Conservation (phyloP, 2,888 invertebrate species). For the Himalopsyche anomala region DNA sequence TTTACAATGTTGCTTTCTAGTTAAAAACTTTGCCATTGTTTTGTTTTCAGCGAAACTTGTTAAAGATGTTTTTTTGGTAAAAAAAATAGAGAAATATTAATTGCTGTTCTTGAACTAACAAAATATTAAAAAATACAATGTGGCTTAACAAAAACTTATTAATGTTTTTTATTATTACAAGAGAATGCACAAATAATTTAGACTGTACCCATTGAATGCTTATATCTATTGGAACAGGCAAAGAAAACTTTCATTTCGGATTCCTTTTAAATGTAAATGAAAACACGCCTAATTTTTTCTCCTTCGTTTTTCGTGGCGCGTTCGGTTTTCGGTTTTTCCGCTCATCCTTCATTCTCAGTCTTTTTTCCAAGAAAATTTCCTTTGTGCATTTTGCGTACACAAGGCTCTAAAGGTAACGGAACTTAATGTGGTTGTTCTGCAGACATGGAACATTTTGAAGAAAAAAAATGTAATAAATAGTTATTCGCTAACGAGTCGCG, state of each 20-base stretch:
- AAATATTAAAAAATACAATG: no score
- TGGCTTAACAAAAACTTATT: no score
- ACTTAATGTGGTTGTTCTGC: conserved; percentile 56
- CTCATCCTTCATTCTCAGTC: conserved; percentile 25
- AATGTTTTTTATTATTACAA: no score
- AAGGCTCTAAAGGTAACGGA: not conserved
- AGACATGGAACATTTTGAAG: conserved; percentile 18
- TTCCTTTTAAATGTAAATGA: conserved; percentile 65
- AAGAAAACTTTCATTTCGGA: conserved; percentile 56
- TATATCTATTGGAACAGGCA: conserved; percentile 39
- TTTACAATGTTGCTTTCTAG: no score
- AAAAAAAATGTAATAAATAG: conserved; percentile 50
- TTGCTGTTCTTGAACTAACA: no score
- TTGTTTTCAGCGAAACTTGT: no score
- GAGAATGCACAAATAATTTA: not conserved
- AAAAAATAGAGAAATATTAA: no score
- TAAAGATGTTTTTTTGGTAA: no score
- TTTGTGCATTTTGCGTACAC: conserved; percentile 55
- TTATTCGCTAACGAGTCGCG: conserved; percentile 59
- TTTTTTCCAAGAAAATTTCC: conserved; percentile 43
- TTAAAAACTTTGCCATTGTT: no score
- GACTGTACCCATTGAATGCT: conserved; percentile 4
- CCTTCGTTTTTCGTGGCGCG: conserved; percentile 49
- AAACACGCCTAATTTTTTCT: conserved; percentile 62
- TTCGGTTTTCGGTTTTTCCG: conserved; percentile 44